Evolutionary conservation across 2,888 invertebrate genomes (phyloP), one percentile per base, ranked within the genome.

Genomic region (Trichopoda pennipes): DNA sequence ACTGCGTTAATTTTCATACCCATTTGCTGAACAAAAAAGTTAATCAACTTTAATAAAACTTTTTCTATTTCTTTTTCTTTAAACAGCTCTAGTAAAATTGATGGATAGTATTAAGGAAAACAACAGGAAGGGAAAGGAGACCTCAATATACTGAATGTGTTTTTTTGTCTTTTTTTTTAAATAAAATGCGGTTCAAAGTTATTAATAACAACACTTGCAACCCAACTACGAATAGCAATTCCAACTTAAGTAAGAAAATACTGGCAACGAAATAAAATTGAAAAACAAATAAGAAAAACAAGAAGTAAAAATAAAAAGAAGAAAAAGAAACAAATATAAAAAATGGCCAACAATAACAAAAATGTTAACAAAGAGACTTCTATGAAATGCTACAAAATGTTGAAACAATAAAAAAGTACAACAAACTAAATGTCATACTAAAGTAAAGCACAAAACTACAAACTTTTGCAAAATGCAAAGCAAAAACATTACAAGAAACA

Each of bases 141-240:
- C 32, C 16, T 56, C 70, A 51, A 75, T 19, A 56, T 38, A 42
- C 19, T 56, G 44, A 10, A 35, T 63, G 49, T 61, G 44, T 28
- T 44, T 12, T 58, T 64, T 56, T 10, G n/a, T 17, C 16, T 56
- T 16, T n/a, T 23, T 21, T 56, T 56, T 38, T 19, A 12, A 58
- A 66, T 44, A 51, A 70, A 70, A 38, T 58, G 81, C 74, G 74
- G 77, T 68, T 63, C 51, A 82, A 79, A 72, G 75, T 72, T 82
- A 61, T 76, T 78, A 79, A 79, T 74, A 82, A 82, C 68, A 72
- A 72, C 72, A 82, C 64, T 72, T 38, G 19, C 19, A 51, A 76
- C 23, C 47, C 28, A 63, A 72, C 72, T 17, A 49, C 17, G 38
- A 74, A 51, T 16, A 64, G 58, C 38, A 44, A 51, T 69, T 74